phyloP scores from a whole-genome alignment of 2,113 vertebrate genomes.

The Carassius auratus region DNA sequence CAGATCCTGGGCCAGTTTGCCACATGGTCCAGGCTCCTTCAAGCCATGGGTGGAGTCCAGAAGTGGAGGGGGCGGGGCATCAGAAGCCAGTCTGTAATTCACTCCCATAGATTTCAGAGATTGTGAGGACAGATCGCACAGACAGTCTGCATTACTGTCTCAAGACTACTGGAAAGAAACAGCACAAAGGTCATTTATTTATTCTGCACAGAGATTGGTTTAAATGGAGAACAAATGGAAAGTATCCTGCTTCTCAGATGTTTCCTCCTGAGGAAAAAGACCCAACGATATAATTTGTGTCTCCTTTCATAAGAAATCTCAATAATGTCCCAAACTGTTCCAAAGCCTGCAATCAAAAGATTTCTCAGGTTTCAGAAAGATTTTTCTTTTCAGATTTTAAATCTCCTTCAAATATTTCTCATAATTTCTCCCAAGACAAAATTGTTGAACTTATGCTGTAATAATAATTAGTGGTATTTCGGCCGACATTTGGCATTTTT shows the following conservation, averaged over 20 bases:
- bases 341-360: too few relatives aligned
- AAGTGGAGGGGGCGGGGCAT: not conserved
- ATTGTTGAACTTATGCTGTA: too few relatives aligned
- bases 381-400: too few relatives aligned
- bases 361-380: too few relatives aligned
- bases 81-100: not conserved
- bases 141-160: not conserved
- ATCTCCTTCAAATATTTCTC: too few relatives aligned
- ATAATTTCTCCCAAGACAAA: too few relatives aligned
- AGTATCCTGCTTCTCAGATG: not conserved
- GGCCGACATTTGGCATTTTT: too few relatives aligned
- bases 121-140: not conserved
- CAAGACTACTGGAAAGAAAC: not conserved
- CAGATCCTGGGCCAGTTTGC: constrained; percentile 48
- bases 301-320: not conserved
- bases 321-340: too few relatives aligned
- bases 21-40: constrained; percentile 45
- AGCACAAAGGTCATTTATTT: not conserved
- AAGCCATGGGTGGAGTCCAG: constrained; percentile 20
- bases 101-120: constrained; percentile 10
- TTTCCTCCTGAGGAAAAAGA: too few relatives aligned
- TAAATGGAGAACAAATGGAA: not conserved
- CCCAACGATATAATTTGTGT: too few relatives aligned
- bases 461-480: too few relatives aligned
- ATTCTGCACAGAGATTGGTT: not conserved